Evolutionary conservation across 2,888 invertebrate genomes (phyloP), one percentile per base, ranked within the genome.

Genomic region (Eristalis tenax): DNA sequence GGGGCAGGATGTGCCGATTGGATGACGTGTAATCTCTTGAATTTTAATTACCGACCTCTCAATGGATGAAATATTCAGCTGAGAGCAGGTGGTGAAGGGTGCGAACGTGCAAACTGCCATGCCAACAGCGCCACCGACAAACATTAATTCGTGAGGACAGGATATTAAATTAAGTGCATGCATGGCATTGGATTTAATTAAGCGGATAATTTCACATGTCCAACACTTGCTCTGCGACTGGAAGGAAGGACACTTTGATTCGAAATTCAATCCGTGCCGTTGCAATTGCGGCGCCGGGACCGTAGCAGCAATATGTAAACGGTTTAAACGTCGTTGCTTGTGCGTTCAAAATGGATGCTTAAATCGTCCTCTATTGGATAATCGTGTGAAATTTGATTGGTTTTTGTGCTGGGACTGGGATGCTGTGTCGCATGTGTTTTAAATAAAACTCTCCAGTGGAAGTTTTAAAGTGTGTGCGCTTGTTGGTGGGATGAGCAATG

Each of bases 111-210:
- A 38, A 18, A 50, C 18, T 50, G 50, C 50, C 18, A 18, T 18
- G 18, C n/a, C 50, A 18, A 50, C 18, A 50, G n/a, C 43, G 23
- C n/a, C n/a, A 23, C 28, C 56, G 68, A 8, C 56, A 69, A 23
- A 4, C 11, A 40, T 28, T n/a, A 50, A 69, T 78, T 40, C 64
- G 64, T 22, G 22, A 59, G 59, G 15, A 63, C 73, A 59, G 69
- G 69, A 70, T 79, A 74, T 68, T 70, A 83, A 86, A 83, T 75
- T 78, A 66, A 40, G 63, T 74, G 83, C 61, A 28, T 76, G 68
- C n/a, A 71, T 87, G 83, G 83, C 75, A 75, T 79, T 71, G 87
- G 71, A 83, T 76, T 76, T 64, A 80, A 76, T 83, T 76, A 69
- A 79, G 79, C 65, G 68, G 43, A 80, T 80, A 87, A 83, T 79